Conservation (phyloP, 1,140 invertebrate genomes). For the Forficula auricularia region DNA sequence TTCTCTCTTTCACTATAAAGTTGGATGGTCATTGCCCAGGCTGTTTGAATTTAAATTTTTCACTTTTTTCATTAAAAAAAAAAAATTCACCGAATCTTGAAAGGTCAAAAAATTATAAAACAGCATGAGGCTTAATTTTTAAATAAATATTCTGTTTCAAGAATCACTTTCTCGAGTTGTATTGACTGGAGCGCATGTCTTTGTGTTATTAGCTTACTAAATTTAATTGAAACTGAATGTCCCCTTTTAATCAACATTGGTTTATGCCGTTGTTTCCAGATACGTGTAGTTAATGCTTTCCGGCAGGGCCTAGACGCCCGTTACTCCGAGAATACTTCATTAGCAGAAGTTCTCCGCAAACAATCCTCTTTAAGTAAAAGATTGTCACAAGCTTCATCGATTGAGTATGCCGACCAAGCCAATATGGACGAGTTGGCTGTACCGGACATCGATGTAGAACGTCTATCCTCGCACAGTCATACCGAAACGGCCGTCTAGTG, state of each 20-base stretch:
- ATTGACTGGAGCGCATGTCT: neutral
- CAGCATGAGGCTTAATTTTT: neutral
- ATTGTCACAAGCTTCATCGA: constrained; percentile 74
- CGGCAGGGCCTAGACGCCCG: constrained; percentile 92
- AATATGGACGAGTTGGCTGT: constrained; percentile 62
- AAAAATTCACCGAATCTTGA: neutral
- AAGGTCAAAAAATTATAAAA: constrained; percentile 1
- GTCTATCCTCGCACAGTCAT: constrained; percentile 77
- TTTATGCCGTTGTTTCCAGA: constrained; percentile 47
- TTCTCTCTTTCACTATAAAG: too few relatives aligned
- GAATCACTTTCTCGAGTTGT: constrained; percentile 1
- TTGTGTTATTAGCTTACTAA: neutral
- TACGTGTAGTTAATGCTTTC: constrained; percentile 98
- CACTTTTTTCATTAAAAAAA: too few relatives aligned
- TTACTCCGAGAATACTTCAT: constrained; percentile 74
- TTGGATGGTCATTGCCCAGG: too few relatives aligned
- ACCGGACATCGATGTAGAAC: constrained; percentile 76
- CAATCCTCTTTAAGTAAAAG: constrained; percentile 77
- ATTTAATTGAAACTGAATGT: constrained; percentile 18
- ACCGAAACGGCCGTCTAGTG: constrained; percentile 78
- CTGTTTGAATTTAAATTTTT: too few relatives aligned
- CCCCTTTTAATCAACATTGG: too few relatives aligned
- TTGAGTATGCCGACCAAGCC: constrained; percentile 77
- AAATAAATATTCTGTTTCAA: constrained; percentile 2
- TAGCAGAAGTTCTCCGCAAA: constrained; percentile 77